These are phyloP conservation scores for Apis laboriosa DNA, from an alignment of 1,140 invertebrate genomes.

Conservation along the genomic window DNA sequence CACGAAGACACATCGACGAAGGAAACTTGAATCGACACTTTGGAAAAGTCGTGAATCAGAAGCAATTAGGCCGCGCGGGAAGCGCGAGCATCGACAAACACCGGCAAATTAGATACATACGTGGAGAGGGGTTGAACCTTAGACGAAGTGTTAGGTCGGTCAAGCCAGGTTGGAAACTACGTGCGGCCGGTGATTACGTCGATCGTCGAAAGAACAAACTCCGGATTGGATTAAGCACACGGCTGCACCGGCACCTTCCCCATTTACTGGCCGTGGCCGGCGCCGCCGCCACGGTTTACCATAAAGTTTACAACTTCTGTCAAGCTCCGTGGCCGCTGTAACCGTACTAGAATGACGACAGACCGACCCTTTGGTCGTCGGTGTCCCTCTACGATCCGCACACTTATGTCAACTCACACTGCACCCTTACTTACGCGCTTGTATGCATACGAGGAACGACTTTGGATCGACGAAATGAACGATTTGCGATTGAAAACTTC, in stretches of 20 bases:
- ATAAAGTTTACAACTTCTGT: conserved; percentile 77
- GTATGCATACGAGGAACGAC: conserved; percentile 15
- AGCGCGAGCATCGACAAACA: conserved; percentile 60
- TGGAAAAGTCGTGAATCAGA: conserved; percentile 27
- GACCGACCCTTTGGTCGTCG: conserved; percentile 65
- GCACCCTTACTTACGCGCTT: conserved; percentile 1
- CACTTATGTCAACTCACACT: conserved; percentile 36
- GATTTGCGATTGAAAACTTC: conserved; percentile 51
- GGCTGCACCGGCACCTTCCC: conserved; percentile 64
- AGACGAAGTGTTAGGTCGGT: conserved; percentile 63
- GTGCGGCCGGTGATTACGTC: conserved; percentile 75
- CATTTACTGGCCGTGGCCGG: conserved; percentile 71
- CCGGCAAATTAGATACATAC: conserved; percentile 65
- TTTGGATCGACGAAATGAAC: conserved; percentile 45
- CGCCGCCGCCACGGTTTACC: conserved; percentile 73
- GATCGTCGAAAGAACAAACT: conserved; percentile 78
- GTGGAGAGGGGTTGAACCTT: conserved; percentile 56
- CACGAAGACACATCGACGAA: background rate
- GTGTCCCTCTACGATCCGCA: conserved; percentile 60
- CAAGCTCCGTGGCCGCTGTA: conserved; percentile 64
- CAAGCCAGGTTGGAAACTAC: conserved; percentile 68
- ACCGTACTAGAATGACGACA: conserved; percentile 68
- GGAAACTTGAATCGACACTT: background rate
- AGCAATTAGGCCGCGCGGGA: conserved; percentile 44
- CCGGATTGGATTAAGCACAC: conserved; percentile 76